Base-by-base conservation (phyloP, 2,797 vertebrate species). In the Strix occidentalis region DNA sequence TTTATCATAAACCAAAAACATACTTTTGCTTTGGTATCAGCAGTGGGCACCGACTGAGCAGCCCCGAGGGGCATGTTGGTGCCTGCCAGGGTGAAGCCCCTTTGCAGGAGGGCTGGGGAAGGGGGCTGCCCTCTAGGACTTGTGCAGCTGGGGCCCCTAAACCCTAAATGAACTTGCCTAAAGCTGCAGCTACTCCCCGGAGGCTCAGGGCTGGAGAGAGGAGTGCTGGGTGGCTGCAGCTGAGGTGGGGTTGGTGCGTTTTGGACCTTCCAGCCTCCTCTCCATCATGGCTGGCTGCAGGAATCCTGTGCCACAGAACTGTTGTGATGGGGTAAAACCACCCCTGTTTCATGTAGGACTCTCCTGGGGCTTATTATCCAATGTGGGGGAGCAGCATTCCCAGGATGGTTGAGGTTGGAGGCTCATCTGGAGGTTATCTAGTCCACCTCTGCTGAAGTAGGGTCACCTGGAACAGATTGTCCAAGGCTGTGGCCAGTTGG, bases 341-440 rank as follows among this genome's bases (percentile, higher is more conserved):
- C 2, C 16, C 31, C 46, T 28, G 28, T 10, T 50, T 39, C 23
- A 0, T 3, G 16, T 6, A 11, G 56, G 37, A 51, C 4, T 8
- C 17, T 65, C 23, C 37, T 16, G 26, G 14, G 37, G 3, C 1
- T 2, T 1, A 2, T 5, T 6, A 9, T 46, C 4, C 1, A 1
- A 4, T 28, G 6, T 13, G 2, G 6, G 5, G 46, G 20, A 54
- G 10, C 25, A 13, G 20, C 6, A 5, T 60, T 90, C 23, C 56
- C 1, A 0, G 57, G 33, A 16, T 33, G 33, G 46, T 4, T 4
- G 6, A 35, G 21, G 16, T 11, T 25, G 82, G 58, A 87, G 64
- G 11, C 0, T 13, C 19, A 16, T 72, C 45, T 79, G 18, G 11
- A 53, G 29, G 8, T 31, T 13, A 11, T 7, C 41, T 37, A 24